Percentiles rank a stretch among this genome's conserved stretches.
phyloP scores from a whole-genome alignment of 2,888 invertebrate species.

The Epirrhoe tristata region DNA sequence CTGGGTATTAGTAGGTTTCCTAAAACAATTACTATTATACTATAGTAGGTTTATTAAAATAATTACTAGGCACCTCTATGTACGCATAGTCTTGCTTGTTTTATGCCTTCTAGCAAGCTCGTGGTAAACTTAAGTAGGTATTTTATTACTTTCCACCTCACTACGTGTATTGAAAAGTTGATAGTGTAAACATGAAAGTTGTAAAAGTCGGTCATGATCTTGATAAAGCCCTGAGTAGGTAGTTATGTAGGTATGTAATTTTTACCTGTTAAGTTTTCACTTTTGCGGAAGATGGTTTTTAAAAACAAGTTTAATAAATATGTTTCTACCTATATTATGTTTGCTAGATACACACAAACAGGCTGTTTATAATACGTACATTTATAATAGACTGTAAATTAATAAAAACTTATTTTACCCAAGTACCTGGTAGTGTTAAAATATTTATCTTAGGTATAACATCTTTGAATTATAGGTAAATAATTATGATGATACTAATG shows the following conservation, averaged over 20 bases:
- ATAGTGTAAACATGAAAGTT: conserved; percentile 36
- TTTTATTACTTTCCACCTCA: neutral
- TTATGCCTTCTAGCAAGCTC: neutral
- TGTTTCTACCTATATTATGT: neutral
- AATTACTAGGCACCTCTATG: no score
- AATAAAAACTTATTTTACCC: no score
- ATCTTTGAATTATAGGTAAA: neutral
- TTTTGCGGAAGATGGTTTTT: neutral
- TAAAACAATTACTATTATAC: no score
- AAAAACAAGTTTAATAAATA: neutral
- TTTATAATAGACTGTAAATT: no score
- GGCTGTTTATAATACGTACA: no score
- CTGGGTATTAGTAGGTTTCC: no score
- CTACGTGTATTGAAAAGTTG: conserved; percentile 3
- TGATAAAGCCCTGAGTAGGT: conserved; percentile 12
- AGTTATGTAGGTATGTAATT: neutral
- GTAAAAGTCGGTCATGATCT: conserved; percentile 34
- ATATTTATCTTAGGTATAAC: no score
- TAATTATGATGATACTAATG: neutral
- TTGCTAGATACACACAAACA: no score
- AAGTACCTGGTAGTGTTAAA: no score
- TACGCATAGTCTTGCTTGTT: no score
- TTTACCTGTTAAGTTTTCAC: neutral
- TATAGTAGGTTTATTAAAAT: no score
- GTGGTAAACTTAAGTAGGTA: neutral